These are phyloP conservation scores for Girardinichthys multiradiatus DNA, from an alignment of 2,113 vertebrate genomes.

Conservation along the genomic window DNA sequence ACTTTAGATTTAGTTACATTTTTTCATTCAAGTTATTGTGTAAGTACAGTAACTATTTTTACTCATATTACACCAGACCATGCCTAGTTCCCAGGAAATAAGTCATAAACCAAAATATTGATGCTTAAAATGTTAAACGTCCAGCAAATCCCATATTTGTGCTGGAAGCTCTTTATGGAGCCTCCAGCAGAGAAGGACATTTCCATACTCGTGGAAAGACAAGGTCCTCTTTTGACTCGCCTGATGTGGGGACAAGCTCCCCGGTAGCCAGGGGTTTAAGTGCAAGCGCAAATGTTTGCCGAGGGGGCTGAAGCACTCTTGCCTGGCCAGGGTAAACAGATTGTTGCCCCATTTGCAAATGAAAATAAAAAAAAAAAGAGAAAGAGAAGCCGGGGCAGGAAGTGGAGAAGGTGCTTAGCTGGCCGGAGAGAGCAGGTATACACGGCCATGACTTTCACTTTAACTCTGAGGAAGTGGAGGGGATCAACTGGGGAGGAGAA, in stretches of 20 bases:
- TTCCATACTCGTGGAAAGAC: constrained; percentile 64
- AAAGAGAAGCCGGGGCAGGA: constrained; percentile 73
- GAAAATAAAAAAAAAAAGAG: constrained; percentile 53
- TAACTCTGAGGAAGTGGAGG: constrained; percentile 67
- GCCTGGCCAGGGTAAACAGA: constrained; percentile 80
- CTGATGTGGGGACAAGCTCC: constrained; percentile 60
- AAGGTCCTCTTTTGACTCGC: constrained; percentile 65
- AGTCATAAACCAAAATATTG: too few relatives aligned
- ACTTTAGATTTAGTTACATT: too few relatives aligned
- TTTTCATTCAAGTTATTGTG: too few relatives aligned
- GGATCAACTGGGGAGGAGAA: constrained; percentile 72
- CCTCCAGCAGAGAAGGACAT: constrained; percentile 47
- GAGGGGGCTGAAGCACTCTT: constrained; percentile 75
- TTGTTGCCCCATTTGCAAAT: constrained; percentile 84
- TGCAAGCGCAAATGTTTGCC: constrained; percentile 83
- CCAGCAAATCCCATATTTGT: constrained; percentile 10
- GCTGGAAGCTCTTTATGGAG: constrained; percentile 9
- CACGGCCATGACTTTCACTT: constrained; percentile 72
- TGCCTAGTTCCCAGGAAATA: too few relatives aligned
- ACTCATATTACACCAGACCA: too few relatives aligned
- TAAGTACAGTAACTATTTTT: too few relatives aligned
- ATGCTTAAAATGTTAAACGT: too few relatives aligned
- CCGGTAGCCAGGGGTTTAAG: constrained; percentile 71
- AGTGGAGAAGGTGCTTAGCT: constrained; percentile 78
- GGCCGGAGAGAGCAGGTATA: constrained; percentile 78